These are phyloP conservation scores for Hypanus sabinus DNA, from an alignment of 2,113 vertebrate species.

Conservation along the genomic window DNA sequence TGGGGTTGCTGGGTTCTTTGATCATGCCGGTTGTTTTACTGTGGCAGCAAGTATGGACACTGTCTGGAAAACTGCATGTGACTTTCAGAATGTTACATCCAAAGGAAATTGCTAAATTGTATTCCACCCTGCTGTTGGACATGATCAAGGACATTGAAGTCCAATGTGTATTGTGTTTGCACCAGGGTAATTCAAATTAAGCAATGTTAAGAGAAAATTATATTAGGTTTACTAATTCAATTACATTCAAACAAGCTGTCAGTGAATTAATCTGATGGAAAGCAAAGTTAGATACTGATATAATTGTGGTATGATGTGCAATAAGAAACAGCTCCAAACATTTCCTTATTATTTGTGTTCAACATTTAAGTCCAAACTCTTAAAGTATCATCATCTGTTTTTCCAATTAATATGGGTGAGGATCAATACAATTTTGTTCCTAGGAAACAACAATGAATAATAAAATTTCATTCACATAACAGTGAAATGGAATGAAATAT, in stretches of 20 bases:
- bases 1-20: too few species aligned
- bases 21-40: too few species aligned
- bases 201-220: background rate
- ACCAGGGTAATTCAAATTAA: background rate
- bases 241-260: background rate
- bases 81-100: background rate
- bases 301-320: background rate
- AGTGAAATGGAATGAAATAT: background rate
- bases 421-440: background rate
- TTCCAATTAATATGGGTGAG: background rate
- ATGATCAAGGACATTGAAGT: background rate
- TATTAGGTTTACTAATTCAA: background rate
- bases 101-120: background rate
- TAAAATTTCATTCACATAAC: background rate
- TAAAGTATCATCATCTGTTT: background rate
- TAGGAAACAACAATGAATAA: background rate
- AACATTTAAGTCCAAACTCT: background rate
- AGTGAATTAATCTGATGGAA: background rate
- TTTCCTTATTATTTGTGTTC: background rate
- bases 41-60: too few species aligned
- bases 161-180: background rate
- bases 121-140: background rate
- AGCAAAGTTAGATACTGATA: background rate
- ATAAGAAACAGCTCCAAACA: background rate
- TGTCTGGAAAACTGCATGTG: too few species aligned